Percentiles rank a stretch among this genome's conserved stretches.
Evolutionary conservation across 1,140 invertebrate species (phyloP).

Genomic region (Leptopilina boulardi): DNA sequence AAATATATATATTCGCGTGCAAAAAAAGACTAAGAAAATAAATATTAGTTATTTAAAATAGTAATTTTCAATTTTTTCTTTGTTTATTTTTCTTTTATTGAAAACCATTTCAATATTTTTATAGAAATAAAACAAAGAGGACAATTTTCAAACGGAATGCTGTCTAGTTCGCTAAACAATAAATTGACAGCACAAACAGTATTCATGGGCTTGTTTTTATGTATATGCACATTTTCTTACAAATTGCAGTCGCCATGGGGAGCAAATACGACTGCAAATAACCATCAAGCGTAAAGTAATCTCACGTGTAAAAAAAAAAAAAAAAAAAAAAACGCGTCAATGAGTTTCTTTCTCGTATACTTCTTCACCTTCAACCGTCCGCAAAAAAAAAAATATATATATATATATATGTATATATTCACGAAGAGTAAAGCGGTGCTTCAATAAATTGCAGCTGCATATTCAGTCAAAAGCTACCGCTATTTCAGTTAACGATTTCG

Average conservation of each 20-base stretch:
- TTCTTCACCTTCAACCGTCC: constrained; percentile 6
- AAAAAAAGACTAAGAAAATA: too few relatives aligned
- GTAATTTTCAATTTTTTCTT: neutral
- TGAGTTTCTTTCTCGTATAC: constrained; percentile 20
- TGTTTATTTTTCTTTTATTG: neutral
- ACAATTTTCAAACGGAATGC: constrained; percentile 9
- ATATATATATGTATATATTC: neutral
- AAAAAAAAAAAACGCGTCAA: constrained; percentile 9
- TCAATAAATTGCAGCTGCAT: constrained; percentile 12
- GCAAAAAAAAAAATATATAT: neutral
- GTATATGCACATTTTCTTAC: constrained; percentile 1
- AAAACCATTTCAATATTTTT: neutral
- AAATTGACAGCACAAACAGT: neutral
- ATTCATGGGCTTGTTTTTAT: neutral
- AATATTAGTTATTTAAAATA: too few relatives aligned
- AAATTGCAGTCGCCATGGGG: constrained; percentile 5
- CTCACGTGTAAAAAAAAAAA: neutral
- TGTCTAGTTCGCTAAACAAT: constrained; percentile 14
- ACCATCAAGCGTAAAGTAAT: constrained; percentile 12
- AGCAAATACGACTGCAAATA: constrained; percentile 10
- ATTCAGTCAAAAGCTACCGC: constrained; percentile 22
- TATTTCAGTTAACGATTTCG: constrained; percentile 8
- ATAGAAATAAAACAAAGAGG: neutral
- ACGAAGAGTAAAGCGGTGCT: constrained; percentile 20
- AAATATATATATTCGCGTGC: too few relatives aligned